Evolutionary conservation across 2,888 invertebrate species (phyloP), one percentile per base, ranked within the genome.

Genomic region (Amiota minor): DNA sequence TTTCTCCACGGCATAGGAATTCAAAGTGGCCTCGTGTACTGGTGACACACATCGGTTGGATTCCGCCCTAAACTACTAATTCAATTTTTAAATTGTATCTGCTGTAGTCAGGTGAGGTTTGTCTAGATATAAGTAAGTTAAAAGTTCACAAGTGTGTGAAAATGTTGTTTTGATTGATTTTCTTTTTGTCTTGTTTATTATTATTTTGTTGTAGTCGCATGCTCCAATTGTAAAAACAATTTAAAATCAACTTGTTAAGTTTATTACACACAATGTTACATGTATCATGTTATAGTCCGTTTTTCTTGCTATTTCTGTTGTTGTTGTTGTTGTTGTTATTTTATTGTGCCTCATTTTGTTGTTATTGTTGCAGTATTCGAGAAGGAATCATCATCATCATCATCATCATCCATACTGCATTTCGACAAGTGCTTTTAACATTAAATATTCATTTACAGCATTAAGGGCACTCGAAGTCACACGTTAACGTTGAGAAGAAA

Each of bases 361-460:
- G 35, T 35, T 35, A 35, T 35, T 35, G 35, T 35, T 35, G 35
- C 35, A 35, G 6, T 8, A 35, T 35, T 35, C 0, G 35, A 35
- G 2, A 8, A 35, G 35, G 35, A 35, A 35, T 35, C 35, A 35
- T 35, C 35, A 35, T 35, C 35, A 35, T 35, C 35, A 35, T 35
- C 3, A 23, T 23, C 35, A 35, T 35, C 6, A 35, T 14, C n/a
- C 46, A 46, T 67, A 79, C 78, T 85, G 85, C 83, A 85, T 83
- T 83, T 83, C 85, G 83, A 84, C 83, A 83, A 83, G 83, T 83
- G 83, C 83, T 86, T 86, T 84, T 84, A 84, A 84, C 85, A 84
- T 84, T 84, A 84, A 84, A 84, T 84, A 86, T 84, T 84, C 86
- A 84, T 84, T 84, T 86, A 81, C 85, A 82, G 83, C 86, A 86